Evolutionary conservation across 2,797 vertebrate genomes (phyloP), one percentile per base, ranked within the genome.

Genomic region (Rhynchotus rufescens): DNA sequence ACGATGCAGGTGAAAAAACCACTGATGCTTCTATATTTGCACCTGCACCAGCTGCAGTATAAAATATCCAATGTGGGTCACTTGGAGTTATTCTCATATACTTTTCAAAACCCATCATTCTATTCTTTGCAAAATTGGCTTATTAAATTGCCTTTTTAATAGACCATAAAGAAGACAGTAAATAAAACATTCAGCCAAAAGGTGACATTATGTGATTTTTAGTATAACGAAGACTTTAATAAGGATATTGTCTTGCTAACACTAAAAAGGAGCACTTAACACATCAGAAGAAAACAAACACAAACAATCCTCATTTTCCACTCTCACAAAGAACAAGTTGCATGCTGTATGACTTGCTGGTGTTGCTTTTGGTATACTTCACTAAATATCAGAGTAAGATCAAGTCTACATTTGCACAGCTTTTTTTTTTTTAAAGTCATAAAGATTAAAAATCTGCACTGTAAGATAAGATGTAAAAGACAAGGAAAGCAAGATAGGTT

Each of bases 1-100:
- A 99, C 23, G 98, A 99, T 81, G 96, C 92, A 28, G 98, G 98
- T 51, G 98, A 98, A 97, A 99, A 99, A 95, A 99, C 95, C 77
- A 99, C 61, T 52, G 97, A 97, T 54, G 97, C 97, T 90, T 99
- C 99, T 71, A 98, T 25, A 94, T 98, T 99, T 95, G 97, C 96
- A 45, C 98, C 96, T 81, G 98, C 97, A 51, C 97, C 57, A 32
- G 96, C 98, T 98, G 92, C 92, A 97, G 96, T 0, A 51, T 62
- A 89, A 93, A 95, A 92, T 1, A 72, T 1, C 57, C 90, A 26
- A 40, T 1, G 2, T 14, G 15, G 84, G 40, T 92, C 66, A 92
- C 38, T 36, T 73, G 61, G 17, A 85, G 22, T 83, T 61, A 3
- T 42, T 85, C 56, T 65, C 36, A 59, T 12, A 20, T 2, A 61